phyloP scores from a whole-genome alignment of 2,888 invertebrate species.

The Chrysolina haemoptera region DNA sequence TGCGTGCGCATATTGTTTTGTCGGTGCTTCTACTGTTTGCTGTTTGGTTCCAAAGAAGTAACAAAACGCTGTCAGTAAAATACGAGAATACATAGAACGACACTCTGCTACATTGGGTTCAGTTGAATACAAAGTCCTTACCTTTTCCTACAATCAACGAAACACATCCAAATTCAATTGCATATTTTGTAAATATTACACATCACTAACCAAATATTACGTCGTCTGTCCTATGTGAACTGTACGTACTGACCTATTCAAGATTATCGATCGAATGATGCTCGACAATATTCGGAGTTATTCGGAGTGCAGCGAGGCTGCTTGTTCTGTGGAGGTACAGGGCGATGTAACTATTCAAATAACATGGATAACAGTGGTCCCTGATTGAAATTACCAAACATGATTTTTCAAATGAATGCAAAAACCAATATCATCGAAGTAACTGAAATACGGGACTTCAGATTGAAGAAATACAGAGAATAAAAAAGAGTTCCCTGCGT shows the following conservation, averaged over 20 bases:
- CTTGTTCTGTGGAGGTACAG: conserved; percentile 12
- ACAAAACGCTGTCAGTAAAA: not conserved
- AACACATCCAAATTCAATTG: not conserved
- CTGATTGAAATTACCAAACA: too few relatives aligned
- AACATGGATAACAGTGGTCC: too few relatives aligned
- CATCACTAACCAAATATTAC: conserved; percentile 21
- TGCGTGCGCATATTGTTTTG: conserved; percentile 33
- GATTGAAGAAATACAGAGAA: too few relatives aligned
- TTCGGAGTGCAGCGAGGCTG: conserved; percentile 14
- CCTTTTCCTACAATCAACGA: conserved; percentile 14
- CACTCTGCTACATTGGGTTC: not conserved
- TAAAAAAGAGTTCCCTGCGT: too few relatives aligned
- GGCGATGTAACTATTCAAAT: not conserved
- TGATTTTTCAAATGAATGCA: too few relatives aligned
- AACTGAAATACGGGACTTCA: too few relatives aligned
- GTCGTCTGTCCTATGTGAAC: conserved; percentile 12
- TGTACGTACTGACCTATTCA: conserved; percentile 30
- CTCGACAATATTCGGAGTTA: conserved; percentile 20
- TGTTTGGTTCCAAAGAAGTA: conserved; percentile 9
- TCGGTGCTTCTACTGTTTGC: conserved; percentile 15
- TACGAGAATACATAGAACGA: not conserved
- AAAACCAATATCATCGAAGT: too few relatives aligned
- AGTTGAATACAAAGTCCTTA: conserved; percentile 6
- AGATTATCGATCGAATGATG: conserved; percentile 32
- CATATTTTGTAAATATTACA: conserved; percentile 11